A percentile compares a stretch with the other conserved stretches of the same genome.
phyloP scores from a whole-genome alignment of 2,888 invertebrate species.

The Lithosia quadra region DNA sequence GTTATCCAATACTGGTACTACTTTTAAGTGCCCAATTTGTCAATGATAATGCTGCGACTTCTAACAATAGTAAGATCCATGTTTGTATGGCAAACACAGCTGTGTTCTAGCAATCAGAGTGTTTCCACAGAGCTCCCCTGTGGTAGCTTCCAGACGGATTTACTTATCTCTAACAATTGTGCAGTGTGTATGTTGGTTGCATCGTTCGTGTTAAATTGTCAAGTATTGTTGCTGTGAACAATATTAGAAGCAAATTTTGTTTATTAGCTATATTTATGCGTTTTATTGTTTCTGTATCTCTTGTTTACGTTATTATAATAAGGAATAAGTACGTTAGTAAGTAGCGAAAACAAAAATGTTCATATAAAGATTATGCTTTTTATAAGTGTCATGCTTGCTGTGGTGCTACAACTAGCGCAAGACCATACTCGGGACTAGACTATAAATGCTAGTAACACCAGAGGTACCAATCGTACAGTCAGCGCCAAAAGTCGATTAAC shows the following conservation, averaged over 20 bases:
- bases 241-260: neutral
- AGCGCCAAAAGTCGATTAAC: too few relatives aligned
- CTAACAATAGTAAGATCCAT: slow-evolving; percentile 27
- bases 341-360: too few relatives aligned
- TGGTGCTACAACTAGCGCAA: too few relatives aligned
- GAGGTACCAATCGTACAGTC: too few relatives aligned
- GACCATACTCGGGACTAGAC: too few relatives aligned
- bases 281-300: too few relatives aligned
- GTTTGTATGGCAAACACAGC: slow-evolving; percentile 35
- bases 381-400: too few relatives aligned
- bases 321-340: too few relatives aligned
- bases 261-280: too few relatives aligned
- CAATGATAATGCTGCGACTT: slow-evolving; percentile 28
- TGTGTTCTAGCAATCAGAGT: slow-evolving; percentile 40
- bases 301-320: too few relatives aligned
- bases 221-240: slow-evolving; percentile 31
- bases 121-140: slow-evolving; percentile 22
- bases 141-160: slow-evolving; percentile 24
- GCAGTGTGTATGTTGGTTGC: slow-evolving; percentile 33
- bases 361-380: too few relatives aligned
- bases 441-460: too few relatives aligned
- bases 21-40: neutral
- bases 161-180: slow-evolving; percentile 37
- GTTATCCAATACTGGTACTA: neutral
- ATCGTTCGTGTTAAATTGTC: slow-evolving; percentile 30